These are phyloP conservation scores for Cochlearius cochlearius DNA, from an alignment of 2,113 vertebrate species.

Conservation along the genomic window DNA sequence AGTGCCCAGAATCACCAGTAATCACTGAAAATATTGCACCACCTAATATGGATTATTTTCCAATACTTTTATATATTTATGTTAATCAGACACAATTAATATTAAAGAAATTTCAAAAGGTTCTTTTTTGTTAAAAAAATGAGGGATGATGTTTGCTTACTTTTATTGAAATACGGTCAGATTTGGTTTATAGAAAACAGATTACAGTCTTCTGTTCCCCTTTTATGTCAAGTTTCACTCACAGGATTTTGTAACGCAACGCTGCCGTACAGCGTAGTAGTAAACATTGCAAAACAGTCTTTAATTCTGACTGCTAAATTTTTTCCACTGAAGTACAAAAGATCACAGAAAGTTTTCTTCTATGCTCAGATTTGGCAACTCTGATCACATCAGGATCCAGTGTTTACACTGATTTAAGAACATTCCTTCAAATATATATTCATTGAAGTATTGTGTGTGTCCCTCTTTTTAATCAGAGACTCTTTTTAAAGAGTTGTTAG, in stretches of 20 bases:
- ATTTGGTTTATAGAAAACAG: not conserved
- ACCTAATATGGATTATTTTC: not conserved
- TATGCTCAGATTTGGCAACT: not conserved
- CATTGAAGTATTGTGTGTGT: accelerated
- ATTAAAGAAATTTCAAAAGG: not conserved
- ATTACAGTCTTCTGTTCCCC: not conserved
- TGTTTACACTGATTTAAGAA: not conserved
- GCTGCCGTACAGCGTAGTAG: not conserved
- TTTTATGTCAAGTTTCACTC: not conserved
- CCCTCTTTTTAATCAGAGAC: not conserved
- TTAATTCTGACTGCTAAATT: not conserved
- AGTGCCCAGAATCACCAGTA: not conserved
- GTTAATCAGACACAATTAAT: not conserved
- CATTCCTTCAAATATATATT: not conserved
- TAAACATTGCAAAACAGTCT: not conserved
- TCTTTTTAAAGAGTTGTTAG: not conserved
- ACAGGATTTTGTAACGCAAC: not conserved
- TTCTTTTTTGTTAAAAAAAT: not conserved
- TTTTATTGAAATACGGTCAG: not conserved
- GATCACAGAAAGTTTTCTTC: not conserved
- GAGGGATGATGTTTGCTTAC: not conserved
- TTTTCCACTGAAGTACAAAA: not conserved
- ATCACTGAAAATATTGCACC: not conserved
- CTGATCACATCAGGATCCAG: not conserved
- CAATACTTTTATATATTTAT: not conserved